Base-by-base conservation (phyloP, 2,888 invertebrate species). In the Meta bourneti region DNA sequence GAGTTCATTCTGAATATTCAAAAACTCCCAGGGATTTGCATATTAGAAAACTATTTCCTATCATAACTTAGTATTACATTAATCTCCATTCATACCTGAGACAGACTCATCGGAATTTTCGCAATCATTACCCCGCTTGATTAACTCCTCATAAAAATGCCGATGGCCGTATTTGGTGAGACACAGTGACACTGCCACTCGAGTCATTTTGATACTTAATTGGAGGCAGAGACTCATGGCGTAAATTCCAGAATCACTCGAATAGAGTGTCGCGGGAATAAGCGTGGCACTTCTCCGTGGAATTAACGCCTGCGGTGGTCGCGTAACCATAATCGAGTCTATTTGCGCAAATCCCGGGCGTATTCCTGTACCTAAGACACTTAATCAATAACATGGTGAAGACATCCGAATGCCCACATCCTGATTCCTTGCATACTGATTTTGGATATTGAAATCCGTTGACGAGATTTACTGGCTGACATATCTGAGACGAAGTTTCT, bases 201-300 rank as follows among this genome's bases (percentile, higher is more conserved):
- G 52, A 51, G 11, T 52, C 13, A 54, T 54, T 52, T 78, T 78
- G 52, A n/a, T n/a, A 78, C 52, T 52, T 78, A 78, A 78, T 78
- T 78, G 78, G 16, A 78, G 52, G 9, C 34, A 7, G 48, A 13
- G 48, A 75, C 16, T 34, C 52, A 11, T 13, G 52, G 11, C 19
- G 52, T 52, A 51, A 78, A 78, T 52, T 52, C 20, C 16, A n/a
- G 49, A 49, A 34, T 34, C 34, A 20, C 75, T 49, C 16, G 75
- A 75, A 75, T 75, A 49, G 13, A 34, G 16, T 48, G 13, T 48
- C 75, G 49, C 34, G 20, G 19, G 52, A 19, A 78, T 52, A 7
- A 7, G n/a, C 6, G 52, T 54, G n/a, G 54, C 78, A 20, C 19
- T 78, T 78, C 52, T n/a, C 6, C 19, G 8, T 20, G 8, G 19